Evolutionary conservation across 2,113 vertebrate species (phyloP).

Genomic region (Panurus biarmicus): DNA sequence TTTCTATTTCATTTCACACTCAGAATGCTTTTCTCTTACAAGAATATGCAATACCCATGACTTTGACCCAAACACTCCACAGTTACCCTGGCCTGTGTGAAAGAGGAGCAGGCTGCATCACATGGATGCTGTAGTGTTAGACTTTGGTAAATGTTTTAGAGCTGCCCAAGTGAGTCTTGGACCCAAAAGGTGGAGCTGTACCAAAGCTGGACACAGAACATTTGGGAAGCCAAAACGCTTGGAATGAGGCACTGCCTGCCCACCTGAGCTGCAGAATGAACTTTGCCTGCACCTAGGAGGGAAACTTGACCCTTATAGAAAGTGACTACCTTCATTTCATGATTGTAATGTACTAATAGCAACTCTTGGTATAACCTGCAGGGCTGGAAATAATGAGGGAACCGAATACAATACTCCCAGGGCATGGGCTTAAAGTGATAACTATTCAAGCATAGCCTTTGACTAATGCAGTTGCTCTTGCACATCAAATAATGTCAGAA

Average conservation of each 20-base stretch:
- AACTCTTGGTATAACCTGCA: slow-evolving; percentile 57
- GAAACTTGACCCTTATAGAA: slow-evolving; percentile 45
- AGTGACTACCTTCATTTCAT: slow-evolving; percentile 51
- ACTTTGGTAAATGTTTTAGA: neutral
- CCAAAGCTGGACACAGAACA: neutral
- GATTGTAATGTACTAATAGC: slow-evolving; percentile 51
- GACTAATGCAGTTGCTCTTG: slow-evolving; percentile 64
- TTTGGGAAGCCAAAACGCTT: neutral
- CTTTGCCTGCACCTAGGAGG: neutral
- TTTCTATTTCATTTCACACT: neutral
- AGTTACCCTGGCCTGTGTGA: neutral
- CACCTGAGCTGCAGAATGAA: neutral
- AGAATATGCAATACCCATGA: accelerated
- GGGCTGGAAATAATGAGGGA: slow-evolving; percentile 67
- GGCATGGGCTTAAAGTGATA: slow-evolving; percentile 61
- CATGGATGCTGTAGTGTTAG: neutral
- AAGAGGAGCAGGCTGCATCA: neutral
- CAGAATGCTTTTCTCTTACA: neutral
- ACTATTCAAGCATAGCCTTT: slow-evolving; percentile 56
- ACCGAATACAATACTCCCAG: slow-evolving; percentile 48
- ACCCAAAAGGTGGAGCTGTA: neutral
- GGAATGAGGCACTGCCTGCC: neutral
- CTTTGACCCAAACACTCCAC: neutral
- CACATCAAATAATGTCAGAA: slow-evolving; percentile 66
- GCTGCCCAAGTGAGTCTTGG: neutral